Evolutionary conservation across 30 jellyfish, hydroid and myxozoan genomes (phyloP), one percentile per base, ranked within the genome.

Genomic region (Aurelia sp.): DNA sequence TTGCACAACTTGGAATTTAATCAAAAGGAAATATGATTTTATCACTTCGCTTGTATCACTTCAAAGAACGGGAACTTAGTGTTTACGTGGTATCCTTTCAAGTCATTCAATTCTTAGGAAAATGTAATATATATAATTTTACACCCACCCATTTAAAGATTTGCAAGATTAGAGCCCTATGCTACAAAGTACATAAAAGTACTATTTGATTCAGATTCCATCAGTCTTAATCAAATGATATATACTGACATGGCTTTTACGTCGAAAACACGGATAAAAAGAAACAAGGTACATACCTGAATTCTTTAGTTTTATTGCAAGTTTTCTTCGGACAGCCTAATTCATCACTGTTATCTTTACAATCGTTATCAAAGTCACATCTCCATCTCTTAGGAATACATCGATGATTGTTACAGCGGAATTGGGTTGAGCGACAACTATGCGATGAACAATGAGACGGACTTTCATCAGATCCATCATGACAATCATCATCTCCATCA

Each of bases 401-500:
- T 15, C 96, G 90, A 47, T 85, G 81, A 51, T 96, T 91, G 70
- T 55, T 73, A 75, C 99, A 96, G 15, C 84, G 79, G 69, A 88
- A 86, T 47, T 90, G 96, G 57, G 71, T 76, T 11, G 92, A 44
- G 72, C 72, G 68, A 82, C 99, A 96, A 9, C 81, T 90, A 71
- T 76, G 90, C 15, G 88, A 58, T 3, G 80, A 59, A 48, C 99
- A 96, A 15, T 74, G 90, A 11, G 67, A 53, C 16, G 92, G 48
- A 35, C 92, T 84, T 72, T 96, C 99, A 70, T 96, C 99, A 11
- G 98, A 91, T 17, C 91, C 88, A 72, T 96, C 99, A 51, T 78
- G 90, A 64, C 99, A 96, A 74, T 96, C 99, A 62, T 90, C 80
- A 61, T 96, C 99, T 16, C 97, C 98, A 64, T 96, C 99, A 63